These are phyloP conservation scores for Indicator maculatus DNA, from an alignment of 2,113 vertebrate species.

Conservation along the genomic window DNA sequence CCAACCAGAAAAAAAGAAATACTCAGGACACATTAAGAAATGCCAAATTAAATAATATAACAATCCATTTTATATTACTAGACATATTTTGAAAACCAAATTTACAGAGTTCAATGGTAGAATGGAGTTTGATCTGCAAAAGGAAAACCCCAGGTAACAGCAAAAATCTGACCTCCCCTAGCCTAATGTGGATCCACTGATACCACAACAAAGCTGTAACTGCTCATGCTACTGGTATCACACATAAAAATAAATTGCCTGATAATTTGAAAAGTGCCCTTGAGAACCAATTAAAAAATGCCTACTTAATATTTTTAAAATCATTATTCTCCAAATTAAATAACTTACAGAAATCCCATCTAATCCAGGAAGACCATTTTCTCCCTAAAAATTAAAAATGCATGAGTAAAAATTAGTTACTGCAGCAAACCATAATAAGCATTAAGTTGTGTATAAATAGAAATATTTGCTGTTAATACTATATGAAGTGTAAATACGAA, in stretches of 20 bases:
- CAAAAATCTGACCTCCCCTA: neutral
- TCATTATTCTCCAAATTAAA: neutral
- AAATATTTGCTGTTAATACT: neutral
- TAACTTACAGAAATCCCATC: constrained; percentile 84
- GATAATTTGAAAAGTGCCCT: neutral
- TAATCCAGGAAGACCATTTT: constrained; percentile 80
- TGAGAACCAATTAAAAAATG: neutral
- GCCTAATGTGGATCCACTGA: neutral
- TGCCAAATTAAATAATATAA: neutral
- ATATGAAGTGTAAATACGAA: neutral
- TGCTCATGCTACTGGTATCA: neutral
- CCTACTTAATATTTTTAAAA: neutral
- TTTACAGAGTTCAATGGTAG: neutral
- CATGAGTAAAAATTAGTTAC: neutral
- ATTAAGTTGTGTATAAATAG: neutral
- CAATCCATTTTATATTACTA: neutral
- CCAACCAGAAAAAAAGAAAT: neutral
- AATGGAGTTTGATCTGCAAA: neutral
- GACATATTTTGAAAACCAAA: neutral
- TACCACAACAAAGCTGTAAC: neutral
- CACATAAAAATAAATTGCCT: neutral
- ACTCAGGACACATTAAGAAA: neutral
- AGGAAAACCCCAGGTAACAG: neutral
- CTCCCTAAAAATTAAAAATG: constrained; percentile 75
- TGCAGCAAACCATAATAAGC: neutral